Percentiles rank a stretch among this genome's conserved stretches.
phyloP scores from a whole-genome alignment of 2,113 vertebrate genomes.

The Brienomyrus longianalis region DNA sequence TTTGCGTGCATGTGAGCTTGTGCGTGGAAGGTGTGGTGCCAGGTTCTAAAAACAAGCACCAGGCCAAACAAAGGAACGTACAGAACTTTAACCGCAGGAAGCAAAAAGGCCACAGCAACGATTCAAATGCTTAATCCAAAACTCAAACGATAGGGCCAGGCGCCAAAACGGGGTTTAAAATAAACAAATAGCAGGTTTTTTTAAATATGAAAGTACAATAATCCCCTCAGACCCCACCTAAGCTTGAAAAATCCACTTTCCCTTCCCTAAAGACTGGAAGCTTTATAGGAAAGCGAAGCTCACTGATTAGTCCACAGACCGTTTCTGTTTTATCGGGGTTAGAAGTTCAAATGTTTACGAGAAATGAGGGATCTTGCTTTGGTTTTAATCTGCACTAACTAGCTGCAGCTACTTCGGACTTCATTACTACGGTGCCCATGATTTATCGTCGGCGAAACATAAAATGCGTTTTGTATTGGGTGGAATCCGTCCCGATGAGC shows the following conservation, averaged over 20 bases:
- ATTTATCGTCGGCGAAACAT: not conserved
- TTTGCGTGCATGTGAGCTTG: not conserved
- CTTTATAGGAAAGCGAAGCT: not conserved
- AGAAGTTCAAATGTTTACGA: not conserved
- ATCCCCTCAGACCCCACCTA: not conserved
- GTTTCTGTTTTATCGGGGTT: not conserved
- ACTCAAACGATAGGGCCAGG: not conserved
- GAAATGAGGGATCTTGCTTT: not conserved
- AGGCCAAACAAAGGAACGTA: not conserved
- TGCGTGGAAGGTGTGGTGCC: not conserved
- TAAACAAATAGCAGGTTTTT: not conserved
- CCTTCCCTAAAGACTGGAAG: not conserved
- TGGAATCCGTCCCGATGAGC: not conserved
- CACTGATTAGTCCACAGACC: not conserved
- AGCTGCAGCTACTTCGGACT: not conserved
- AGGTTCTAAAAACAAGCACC: not conserved
- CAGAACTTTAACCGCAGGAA: not conserved
- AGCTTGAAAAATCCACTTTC: not conserved
- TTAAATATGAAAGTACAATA: not conserved
- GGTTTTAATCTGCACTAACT: not conserved
- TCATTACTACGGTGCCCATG: not conserved
- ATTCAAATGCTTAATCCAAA: not conserved
- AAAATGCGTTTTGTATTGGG: not conserved
- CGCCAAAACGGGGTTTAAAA: not conserved
- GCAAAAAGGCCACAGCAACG: not conserved